A percentile compares a stretch with the other conserved stretches of the same genome.
Evolutionary conservation across 2,797 vertebrate species (phyloP).

Genomic region (Sarcophilus harrisii): DNA sequence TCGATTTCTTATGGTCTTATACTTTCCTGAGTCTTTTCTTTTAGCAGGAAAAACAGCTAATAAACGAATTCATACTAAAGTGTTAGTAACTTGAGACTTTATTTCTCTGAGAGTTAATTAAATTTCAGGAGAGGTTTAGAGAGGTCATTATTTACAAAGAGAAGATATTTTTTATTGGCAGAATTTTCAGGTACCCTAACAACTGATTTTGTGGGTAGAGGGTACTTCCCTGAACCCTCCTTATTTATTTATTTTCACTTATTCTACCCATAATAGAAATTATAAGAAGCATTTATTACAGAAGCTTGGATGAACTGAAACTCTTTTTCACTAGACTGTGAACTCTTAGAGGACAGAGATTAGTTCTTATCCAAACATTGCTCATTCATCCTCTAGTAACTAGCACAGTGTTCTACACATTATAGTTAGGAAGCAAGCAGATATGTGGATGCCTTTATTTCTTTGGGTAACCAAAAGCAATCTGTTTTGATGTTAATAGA

Average conservation of each 20-base stretch:
- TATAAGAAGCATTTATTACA: background rate
- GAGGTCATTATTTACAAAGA: background rate
- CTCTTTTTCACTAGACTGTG: background rate
- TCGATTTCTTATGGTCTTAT: background rate
- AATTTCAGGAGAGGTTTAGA: background rate
- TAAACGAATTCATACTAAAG: background rate
- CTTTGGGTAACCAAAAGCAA: constrained; percentile 1
- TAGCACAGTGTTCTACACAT: background rate
- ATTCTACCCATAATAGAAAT: background rate
- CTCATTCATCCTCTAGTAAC: background rate
- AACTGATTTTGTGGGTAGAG: background rate
- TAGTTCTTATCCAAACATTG: background rate
- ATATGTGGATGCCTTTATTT: background rate
- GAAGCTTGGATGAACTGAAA: background rate
- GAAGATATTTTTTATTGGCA: background rate
- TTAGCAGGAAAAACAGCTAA: background rate
- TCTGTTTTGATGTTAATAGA: background rate
- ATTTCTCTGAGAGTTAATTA: background rate
- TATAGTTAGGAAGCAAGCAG: background rate
- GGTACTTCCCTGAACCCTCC: background rate
- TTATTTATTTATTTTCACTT: background rate
- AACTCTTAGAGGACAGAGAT: background rate
- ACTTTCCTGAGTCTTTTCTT: background rate
- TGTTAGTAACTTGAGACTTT: background rate
- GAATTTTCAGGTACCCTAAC: background rate